These are phyloP conservation scores for Tiaroga cobitis DNA, from an alignment of 2,797 vertebrate species.

Conservation along the genomic window DNA sequence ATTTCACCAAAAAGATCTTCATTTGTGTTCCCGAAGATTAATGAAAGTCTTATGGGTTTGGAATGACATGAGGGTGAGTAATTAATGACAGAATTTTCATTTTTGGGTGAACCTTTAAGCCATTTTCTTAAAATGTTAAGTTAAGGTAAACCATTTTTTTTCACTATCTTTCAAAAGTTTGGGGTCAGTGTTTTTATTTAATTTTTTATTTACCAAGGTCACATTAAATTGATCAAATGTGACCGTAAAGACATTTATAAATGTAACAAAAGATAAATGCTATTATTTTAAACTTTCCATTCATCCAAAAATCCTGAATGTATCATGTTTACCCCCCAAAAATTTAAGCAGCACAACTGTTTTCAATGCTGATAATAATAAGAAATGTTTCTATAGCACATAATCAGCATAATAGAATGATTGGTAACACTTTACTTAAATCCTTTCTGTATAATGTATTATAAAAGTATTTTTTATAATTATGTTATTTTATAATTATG, in stretches of 20 bases:
- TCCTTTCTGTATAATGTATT: not conserved
- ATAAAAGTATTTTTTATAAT: not conserved
- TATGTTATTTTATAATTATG: not conserved
- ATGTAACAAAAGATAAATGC: not conserved
- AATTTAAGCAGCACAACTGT: not conserved
- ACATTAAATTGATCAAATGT: not conserved
- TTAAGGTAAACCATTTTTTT: not conserved
- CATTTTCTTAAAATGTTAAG: not conserved
- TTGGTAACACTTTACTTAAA: not conserved
- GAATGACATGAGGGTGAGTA: too few relatives aligned
- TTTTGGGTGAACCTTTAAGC: too few relatives aligned
- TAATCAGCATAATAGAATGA: not conserved
- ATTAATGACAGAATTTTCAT: too few relatives aligned
- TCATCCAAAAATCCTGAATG: not conserved
- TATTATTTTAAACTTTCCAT: not conserved
- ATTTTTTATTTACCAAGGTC: not conserved
- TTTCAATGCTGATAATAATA: not conserved
- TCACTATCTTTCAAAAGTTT: not conserved
- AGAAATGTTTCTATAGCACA: not conserved
- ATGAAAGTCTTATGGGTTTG: too few relatives aligned
- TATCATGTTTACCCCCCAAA: not conserved
- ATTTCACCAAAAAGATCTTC: too few relatives aligned
- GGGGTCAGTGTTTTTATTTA: not conserved
- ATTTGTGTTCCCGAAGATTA: too few relatives aligned
- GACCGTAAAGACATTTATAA: too few relatives aligned